phyloP scores from a whole-genome alignment of 2,113 vertebrate species.

The Anser brachyrhynchus region DNA sequence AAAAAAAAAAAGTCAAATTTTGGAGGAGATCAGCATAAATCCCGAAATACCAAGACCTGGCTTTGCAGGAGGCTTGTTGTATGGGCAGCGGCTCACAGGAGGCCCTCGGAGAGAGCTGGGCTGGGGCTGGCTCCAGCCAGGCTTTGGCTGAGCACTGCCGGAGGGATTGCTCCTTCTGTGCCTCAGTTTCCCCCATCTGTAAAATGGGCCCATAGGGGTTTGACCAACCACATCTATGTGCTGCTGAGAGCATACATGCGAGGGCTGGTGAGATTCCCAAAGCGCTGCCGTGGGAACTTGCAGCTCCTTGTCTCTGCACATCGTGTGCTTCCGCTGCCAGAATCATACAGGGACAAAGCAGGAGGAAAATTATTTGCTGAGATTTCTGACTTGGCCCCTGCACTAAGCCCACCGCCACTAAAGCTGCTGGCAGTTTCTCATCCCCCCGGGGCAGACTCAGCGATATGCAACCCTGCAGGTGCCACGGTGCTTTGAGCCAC shows the following conservation, averaged over 20 bases:
- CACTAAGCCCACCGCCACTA: neutral
- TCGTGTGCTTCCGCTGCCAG: rapidly evolving
- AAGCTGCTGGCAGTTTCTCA: neutral
- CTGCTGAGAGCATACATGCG: neutral
- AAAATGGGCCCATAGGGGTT: neutral
- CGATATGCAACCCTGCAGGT: neutral
- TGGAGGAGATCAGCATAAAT: neutral
- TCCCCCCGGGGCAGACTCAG: neutral
- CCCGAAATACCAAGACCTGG: neutral
- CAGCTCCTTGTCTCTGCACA: neutral
- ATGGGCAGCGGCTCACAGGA: neutral
- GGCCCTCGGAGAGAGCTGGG: neutral
- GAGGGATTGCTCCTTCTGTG: neutral
- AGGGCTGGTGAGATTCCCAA: neutral
- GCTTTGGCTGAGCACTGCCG: neutral
- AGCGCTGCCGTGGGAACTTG: rapidly evolving
- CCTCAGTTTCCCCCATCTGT: neutral
- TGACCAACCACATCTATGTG: neutral
- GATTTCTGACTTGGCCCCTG: neutral
- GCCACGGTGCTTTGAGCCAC: neutral
- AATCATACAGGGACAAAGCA: neutral
- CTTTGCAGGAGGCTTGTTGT: neutral
- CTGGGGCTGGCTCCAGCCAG: neutral
- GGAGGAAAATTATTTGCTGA: neutral
- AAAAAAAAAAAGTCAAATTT: neutral